Base-by-base conservation (phyloP, 2,888 invertebrate species). In the Periphyllus acericola region DNA sequence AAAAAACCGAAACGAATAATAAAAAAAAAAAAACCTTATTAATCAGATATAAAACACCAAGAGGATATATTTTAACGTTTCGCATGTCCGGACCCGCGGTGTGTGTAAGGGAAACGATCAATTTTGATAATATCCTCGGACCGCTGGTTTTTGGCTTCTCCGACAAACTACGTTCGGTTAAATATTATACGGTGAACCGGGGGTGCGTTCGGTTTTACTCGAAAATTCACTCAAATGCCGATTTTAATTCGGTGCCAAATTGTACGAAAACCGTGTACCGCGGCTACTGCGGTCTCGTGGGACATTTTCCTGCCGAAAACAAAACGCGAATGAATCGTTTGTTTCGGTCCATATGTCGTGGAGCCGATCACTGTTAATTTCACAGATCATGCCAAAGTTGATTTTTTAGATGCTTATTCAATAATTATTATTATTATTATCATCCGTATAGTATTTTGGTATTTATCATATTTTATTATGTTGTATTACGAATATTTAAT, bases 51-150 rank as follows among this genome's bases (percentile, higher is more conserved):
- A 40, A 80, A 81, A 19, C 21, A 11, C 17, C 80, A 19, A 81
- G 40, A 40, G n/a, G n/a, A 66, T 40, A 81, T n/a, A n/a, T n/a
- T 81, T 68, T 81, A 81, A 6, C 32, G 81, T 40, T 81, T 82
- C 14, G 21, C 46, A 21, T 71, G 8, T 82, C 68, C 81, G 81
- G 46, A 82, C 46, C 68, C 68, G 29, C 25, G 3, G 6, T 36
- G 36, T 46, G 68, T n/a, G 29, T 25, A 29, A 60, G 6, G 71
- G 32, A 46, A 71, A 71, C 82, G 14, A 82, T 82, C 46, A 46
- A 71, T 82, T 82, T 71, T 46, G 71, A 52, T 82, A 71, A 46
- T 71, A 46, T 11, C 68, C 6, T 29, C 29, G 68, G 29, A 68
- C 68, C 68, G n/a, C n/a, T 76, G 46, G 19, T 46, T 76, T 71